Evolutionary conservation across 2,797 vertebrate species (phyloP).

Genomic region (Galagoides demidoff): DNA sequence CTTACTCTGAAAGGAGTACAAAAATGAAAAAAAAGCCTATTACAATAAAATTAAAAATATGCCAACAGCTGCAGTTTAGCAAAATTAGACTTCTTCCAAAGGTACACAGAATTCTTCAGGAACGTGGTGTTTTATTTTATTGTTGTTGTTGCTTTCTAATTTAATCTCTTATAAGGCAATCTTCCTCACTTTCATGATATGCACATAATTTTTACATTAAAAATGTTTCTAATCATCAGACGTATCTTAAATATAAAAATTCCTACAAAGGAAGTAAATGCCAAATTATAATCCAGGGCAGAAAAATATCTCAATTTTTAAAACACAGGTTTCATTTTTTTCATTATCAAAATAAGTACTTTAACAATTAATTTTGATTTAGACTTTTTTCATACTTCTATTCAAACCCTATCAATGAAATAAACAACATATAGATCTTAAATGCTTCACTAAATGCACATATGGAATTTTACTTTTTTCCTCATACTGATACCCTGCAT

Average conservation of each 20-base stretch:
- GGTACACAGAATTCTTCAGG: neutral
- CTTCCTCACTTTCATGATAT: slow-evolving; percentile 38
- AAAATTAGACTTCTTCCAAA: slow-evolving; percentile 51
- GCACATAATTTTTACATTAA: neutral
- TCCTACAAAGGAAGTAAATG: neutral
- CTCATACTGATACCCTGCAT: slow-evolving; percentile 45
- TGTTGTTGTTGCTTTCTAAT: neutral
- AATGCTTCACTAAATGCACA: slow-evolving; percentile 44
- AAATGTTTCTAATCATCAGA: slow-evolving; percentile 30
- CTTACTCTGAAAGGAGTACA: slow-evolving; percentile 91
- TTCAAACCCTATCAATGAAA: slow-evolving; percentile 52
- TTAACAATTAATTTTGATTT: slow-evolving; percentile 37
- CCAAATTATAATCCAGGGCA: neutral
- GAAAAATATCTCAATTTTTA: slow-evolving; percentile 27
- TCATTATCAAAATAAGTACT: neutral
- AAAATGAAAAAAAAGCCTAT: neutral
- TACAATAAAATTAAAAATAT: slow-evolving; percentile 60
- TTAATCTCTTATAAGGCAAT: slow-evolving; percentile 39
- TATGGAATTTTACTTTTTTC: slow-evolving; percentile 39
- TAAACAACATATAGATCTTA: slow-evolving; percentile 51
- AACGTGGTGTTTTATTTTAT: neutral
- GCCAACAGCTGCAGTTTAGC: neutral
- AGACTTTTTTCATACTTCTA: slow-evolving; percentile 45
- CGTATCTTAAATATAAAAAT: slow-evolving; percentile 25
- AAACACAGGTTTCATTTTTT: slow-evolving; percentile 29